phyloP scores from a whole-genome alignment of 2,888 invertebrate species.

The Lumbricus terrestris region DNA sequence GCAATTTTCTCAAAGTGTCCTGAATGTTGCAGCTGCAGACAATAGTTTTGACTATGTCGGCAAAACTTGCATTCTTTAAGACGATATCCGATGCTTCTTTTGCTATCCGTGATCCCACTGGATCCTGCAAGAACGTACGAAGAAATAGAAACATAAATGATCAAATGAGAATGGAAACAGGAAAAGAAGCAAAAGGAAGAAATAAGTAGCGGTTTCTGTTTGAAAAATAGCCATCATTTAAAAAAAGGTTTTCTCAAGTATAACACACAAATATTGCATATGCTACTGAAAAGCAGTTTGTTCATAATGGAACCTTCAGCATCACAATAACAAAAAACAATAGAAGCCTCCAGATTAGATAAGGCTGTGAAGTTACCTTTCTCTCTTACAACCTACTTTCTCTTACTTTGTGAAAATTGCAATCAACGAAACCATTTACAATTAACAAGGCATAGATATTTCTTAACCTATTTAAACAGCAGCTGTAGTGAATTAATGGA shows the following conservation, averaged over 20 bases:
- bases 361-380: background rate
- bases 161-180: background rate
- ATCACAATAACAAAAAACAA: too few relatives aligned
- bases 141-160: background rate
- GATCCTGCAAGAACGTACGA: background rate
- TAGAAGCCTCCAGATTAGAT: too few relatives aligned
- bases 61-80: background rate
- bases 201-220: background rate
- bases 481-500: background rate
- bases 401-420: background rate
- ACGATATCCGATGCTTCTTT: background rate
- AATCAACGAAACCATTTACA: background rate
- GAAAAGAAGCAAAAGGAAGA: background rate
- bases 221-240: background rate
- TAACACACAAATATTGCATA: background rate
- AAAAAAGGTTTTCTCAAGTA: background rate
- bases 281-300: background rate
- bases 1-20: constrained; percentile 1
- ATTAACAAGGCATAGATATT: background rate
- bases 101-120: background rate
- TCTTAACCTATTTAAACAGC: background rate
- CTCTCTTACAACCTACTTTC: background rate
- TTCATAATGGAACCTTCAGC: background rate
- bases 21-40: background rate
- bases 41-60: background rate